These are phyloP conservation scores for Neopelma chrysocephalum DNA, from an alignment of 2,797 vertebrate species.

Conservation along the genomic window DNA sequence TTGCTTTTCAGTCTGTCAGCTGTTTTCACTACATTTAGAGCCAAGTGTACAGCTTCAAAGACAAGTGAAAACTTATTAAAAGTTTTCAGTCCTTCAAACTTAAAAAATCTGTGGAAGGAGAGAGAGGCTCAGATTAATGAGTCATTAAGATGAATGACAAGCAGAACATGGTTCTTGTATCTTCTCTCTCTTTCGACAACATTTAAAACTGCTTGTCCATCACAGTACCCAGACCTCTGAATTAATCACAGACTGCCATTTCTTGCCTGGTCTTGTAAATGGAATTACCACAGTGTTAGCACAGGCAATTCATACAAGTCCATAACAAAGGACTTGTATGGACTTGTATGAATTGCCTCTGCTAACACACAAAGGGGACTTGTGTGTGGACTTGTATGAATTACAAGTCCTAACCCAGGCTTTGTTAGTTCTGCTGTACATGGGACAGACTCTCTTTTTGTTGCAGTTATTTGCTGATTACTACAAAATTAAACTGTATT, in stretches of 20 bases:
- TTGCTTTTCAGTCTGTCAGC: neutral
- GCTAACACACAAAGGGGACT: no score
- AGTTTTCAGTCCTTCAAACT: neutral
- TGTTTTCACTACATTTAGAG: neutral
- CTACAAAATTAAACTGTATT: neutral
- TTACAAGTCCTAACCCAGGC: neutral
- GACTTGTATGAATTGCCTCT: no score
- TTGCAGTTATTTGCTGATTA: neutral
- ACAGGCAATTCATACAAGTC: neutral
- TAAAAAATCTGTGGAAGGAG: neutral
- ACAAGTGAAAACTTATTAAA: neutral
- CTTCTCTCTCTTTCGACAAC: neutral
- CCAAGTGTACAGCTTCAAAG: neutral
- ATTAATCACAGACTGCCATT: neutral
- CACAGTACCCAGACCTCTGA: neutral
- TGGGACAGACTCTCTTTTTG: neutral
- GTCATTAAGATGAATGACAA: neutral
- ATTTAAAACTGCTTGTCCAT: neutral
- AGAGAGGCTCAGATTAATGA: neutral
- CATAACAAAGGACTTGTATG: neutral
- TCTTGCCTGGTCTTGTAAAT: neutral
- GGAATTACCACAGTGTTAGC: neutral
- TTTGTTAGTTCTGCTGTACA: neutral
- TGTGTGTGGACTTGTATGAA: no score
- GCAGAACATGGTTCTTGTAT: neutral